A percentile compares a stretch with the other conserved stretches of the same genome.
phyloP scores from a whole-genome alignment of 2,797 vertebrate species.

The Chelonia mydas region DNA sequence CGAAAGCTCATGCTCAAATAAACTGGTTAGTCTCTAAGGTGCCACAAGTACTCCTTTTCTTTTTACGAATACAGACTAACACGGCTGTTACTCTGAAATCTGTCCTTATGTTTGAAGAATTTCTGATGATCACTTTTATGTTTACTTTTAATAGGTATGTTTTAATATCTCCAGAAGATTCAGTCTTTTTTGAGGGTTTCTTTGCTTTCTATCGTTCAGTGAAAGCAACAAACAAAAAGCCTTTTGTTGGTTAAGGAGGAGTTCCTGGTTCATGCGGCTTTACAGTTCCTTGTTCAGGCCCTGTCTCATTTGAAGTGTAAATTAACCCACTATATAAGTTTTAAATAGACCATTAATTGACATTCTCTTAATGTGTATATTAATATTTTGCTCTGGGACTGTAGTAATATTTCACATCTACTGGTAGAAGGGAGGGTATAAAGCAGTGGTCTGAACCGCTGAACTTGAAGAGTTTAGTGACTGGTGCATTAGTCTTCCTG shows the following conservation, averaged over 20 bases:
- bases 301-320: not conserved
- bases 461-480: no score
- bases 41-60: no score
- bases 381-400: no score
- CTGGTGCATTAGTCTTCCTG: no score
- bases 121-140: not conserved
- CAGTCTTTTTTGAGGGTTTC: not conserved
- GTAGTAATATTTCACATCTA: no score
- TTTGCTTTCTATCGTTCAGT: not conserved
- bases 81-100: no score
- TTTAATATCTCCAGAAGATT: not conserved
- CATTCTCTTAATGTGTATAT: no score
- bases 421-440: no score
- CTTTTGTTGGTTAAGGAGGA: not conserved
- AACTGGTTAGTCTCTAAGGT: no score
- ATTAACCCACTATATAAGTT: not conserved
- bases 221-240: not conserved
- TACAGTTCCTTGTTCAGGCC: not conserved
- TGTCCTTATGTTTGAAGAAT: not conserved
- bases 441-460: no score
- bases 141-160: not conserved
- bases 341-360: not conserved
- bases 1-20: no score
- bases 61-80: no score
- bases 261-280: not conserved